phyloP scores from a whole-genome alignment of 2,113 vertebrate species.

The Carollia perspicillata region DNA sequence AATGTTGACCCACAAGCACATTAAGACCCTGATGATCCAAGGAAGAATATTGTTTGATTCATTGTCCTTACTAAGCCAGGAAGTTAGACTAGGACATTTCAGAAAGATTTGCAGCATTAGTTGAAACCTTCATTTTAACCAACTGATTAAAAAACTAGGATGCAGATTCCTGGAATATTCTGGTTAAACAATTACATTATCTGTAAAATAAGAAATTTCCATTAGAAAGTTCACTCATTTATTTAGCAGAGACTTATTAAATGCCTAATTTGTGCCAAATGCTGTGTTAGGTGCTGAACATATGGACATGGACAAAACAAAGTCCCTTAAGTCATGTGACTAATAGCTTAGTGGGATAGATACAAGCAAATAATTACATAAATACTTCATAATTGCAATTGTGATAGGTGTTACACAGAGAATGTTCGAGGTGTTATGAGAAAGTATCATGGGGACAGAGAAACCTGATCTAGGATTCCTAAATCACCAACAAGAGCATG shows the following conservation, averaged over 20 bases:
- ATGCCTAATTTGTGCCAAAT: not conserved
- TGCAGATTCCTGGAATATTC: not conserved
- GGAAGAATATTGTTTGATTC: not conserved
- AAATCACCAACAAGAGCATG: not conserved
- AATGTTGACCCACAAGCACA: not conserved
- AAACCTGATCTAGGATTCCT: not conserved
- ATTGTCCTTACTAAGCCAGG: not conserved
- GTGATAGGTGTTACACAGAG: not conserved
- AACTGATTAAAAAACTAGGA: not conserved
- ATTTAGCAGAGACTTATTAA: not conserved
- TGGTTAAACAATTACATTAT: not conserved
- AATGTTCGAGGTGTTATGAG: not conserved
- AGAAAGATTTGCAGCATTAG: not conserved
- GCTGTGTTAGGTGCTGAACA: not conserved
- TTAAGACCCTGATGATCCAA: not conserved
- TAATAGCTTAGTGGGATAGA: not conserved
- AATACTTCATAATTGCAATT: not conserved
- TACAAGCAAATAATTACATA: not conserved
- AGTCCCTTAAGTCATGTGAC: not conserved
- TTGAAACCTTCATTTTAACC: not conserved
- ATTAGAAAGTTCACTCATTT: not conserved
- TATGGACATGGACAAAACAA: not conserved
- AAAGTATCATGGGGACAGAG: not conserved
- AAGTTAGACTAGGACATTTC: not conserved
- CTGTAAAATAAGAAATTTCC: not conserved